Conservation (phyloP, 2,113 vertebrate species). For the Caracal caracal region DNA sequence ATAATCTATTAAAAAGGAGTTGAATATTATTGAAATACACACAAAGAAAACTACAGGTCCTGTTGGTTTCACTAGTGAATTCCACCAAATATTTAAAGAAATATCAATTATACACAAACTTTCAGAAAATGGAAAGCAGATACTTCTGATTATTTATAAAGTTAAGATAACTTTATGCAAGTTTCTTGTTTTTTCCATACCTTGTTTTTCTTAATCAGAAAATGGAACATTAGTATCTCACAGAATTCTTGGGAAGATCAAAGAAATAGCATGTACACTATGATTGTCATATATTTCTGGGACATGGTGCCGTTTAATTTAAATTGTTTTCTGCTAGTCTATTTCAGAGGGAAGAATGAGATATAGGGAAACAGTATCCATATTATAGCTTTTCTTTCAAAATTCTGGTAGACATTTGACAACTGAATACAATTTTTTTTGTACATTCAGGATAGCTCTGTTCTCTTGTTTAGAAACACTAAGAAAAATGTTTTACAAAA, state of each 20-base stretch:
- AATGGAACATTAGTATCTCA: neutral
- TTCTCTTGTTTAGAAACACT: neutral
- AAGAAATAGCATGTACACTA: neutral
- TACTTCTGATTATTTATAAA: neutral
- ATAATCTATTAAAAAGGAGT: neutral
- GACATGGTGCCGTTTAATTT: neutral
- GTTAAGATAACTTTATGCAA: neutral
- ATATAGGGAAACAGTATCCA: neutral
- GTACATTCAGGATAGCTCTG: neutral
- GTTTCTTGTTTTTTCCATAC: neutral
- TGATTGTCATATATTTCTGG: neutral
- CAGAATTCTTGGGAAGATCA: neutral
- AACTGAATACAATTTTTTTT: neutral
- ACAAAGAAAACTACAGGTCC: neutral
- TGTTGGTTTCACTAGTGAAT: neutral
- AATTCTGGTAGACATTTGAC: neutral
- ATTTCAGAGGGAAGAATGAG: neutral
- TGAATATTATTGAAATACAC: neutral
- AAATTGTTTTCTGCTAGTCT: neutral
- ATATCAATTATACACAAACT: neutral
- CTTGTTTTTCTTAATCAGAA: neutral
- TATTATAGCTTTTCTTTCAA: neutral
- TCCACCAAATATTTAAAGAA: neutral
- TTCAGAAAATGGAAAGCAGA: neutral
- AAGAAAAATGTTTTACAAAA: neutral